These are phyloP conservation scores for Podabrus alpinus DNA, from an alignment of 2,888 invertebrate species.

Conservation along the genomic window DNA sequence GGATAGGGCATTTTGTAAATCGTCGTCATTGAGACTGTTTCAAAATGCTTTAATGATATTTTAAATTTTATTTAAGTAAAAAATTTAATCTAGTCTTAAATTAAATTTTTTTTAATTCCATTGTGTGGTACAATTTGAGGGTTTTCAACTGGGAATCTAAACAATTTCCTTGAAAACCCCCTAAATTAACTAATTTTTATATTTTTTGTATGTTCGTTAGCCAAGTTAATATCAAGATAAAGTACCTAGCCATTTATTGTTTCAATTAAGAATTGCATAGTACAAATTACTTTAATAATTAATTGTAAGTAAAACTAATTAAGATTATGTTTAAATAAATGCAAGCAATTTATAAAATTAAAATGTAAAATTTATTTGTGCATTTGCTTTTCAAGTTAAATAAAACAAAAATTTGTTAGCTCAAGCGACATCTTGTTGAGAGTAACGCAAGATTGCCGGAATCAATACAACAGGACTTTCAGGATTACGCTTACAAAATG, in stretches of 20 bases:
- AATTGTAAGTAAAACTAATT: not conserved
- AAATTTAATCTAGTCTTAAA: not conserved
- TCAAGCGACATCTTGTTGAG: not conserved
- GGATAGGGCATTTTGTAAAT: constrained; percentile 69
- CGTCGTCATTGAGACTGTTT: constrained; percentile 73
- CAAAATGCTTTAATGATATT: constrained; percentile 73
- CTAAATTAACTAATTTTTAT: not conserved
- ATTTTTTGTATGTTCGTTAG: not conserved
- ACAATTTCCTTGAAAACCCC: not conserved
- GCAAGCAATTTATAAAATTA: not conserved
- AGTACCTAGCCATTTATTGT: not conserved
- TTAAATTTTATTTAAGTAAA: constrained; percentile 32
- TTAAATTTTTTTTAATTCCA: not conserved
- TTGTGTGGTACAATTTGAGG: not conserved
- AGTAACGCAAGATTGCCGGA: not conserved
- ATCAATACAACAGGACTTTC: not conserved
- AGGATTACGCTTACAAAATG: not conserved
- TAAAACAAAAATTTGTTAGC: not conserved
- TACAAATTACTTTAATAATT: not conserved
- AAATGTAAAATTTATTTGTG: not conserved
- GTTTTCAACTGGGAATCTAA: not conserved
- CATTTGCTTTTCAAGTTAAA: no score
- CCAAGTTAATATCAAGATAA: not conserved
- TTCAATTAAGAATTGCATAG: not conserved
- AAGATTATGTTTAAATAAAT: not conserved